phyloP scores from a whole-genome alignment of 2,888 invertebrate genomes.

The Lepidocyrtinus sp. region DNA sequence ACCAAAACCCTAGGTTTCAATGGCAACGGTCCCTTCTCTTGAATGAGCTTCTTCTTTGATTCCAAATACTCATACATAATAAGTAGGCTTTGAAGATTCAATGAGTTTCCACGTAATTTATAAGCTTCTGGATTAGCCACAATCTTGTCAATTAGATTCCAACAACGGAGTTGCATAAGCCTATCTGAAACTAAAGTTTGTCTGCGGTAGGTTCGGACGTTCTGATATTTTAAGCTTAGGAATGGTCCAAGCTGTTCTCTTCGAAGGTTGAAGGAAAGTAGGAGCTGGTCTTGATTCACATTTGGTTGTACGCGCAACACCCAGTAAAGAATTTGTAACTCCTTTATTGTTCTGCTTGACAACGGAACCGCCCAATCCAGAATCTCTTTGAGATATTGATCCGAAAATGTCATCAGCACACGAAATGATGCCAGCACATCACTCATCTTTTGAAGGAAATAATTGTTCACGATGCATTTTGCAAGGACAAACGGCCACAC shows the following conservation, averaged over 20 bases:
- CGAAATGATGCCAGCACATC: slow-evolving; percentile 29
- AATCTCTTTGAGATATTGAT: slow-evolving; percentile 28
- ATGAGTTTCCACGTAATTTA: slow-evolving; percentile 25
- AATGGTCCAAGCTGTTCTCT: slow-evolving; percentile 22
- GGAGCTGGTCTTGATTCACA: slow-evolving; percentile 25
- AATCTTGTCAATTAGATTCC: slow-evolving; percentile 30
- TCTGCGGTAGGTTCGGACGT: slow-evolving; percentile 18
- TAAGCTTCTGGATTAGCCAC: slow-evolving; percentile 39
- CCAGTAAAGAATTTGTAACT: slow-evolving; percentile 49
- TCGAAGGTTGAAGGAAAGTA: slow-evolving; percentile 28
- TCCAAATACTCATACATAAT: slow-evolving; percentile 46
- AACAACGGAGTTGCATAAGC: slow-evolving; percentile 43
- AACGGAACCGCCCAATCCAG: slow-evolving; percentile 52
- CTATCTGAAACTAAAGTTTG: slow-evolving; percentile 36
- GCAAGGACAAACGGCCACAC: slow-evolving; percentile 23
- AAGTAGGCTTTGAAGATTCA: slow-evolving; percentile 46
- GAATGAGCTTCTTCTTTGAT: slow-evolving; percentile 24
- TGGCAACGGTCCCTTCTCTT: slow-evolving; percentile 12
- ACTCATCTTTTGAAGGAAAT: slow-evolving; percentile 19
- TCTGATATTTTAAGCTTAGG: slow-evolving; percentile 27
- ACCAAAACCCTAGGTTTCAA: slow-evolving; percentile 39
- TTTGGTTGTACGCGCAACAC: slow-evolving; percentile 36
- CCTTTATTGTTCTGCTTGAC: slow-evolving; percentile 17
- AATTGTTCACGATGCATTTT: slow-evolving; percentile 28
- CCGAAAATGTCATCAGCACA: slow-evolving; percentile 15